These are phyloP conservation scores for Euphydryas editha DNA, from an alignment of 2,888 invertebrate genomes.

Conservation along the genomic window DNA sequence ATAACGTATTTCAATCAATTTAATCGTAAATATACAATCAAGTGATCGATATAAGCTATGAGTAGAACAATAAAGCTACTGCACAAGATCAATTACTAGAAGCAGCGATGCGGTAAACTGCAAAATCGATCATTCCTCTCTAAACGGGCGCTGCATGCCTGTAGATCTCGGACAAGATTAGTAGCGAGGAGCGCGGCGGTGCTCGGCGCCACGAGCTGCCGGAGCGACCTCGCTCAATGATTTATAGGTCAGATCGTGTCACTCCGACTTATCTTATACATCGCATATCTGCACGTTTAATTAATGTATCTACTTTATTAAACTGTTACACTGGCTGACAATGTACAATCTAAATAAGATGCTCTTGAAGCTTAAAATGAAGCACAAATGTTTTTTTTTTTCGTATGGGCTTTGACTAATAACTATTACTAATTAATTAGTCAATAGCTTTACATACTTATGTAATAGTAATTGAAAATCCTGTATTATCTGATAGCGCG, in stretches of 20 bases:
- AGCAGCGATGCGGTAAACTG: constrained; percentile 1
- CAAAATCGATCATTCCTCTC: constrained; percentile 1
- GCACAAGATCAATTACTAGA: neutral
- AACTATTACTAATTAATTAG: too few species aligned
- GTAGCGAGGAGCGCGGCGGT: constrained; percentile 1
- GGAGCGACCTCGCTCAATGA: neutral
- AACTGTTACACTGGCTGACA: too few species aligned
- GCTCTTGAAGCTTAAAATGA: too few species aligned
- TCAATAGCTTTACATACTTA: too few species aligned
- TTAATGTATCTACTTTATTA: too few species aligned
- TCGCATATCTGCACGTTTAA: neutral
- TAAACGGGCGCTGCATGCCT: neutral
- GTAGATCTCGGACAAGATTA: neutral
- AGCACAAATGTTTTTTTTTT: too few species aligned
- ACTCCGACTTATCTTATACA: neutral
- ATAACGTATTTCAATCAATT: neutral
- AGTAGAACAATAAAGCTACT: neutral
- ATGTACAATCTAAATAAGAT: too few species aligned
- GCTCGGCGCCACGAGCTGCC: neutral
- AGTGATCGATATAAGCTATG: neutral
- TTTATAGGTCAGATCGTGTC: constrained; percentile 8
- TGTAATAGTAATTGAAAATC: too few species aligned
- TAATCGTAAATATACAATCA: neutral
- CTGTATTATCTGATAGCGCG: too few species aligned
- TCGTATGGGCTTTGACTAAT: too few species aligned